Percentiles rank a stretch among this genome's conserved stretches.
Conservation (phyloP, 2,797 vertebrate genomes). For the Threskiornis aethiopicus region DNA sequence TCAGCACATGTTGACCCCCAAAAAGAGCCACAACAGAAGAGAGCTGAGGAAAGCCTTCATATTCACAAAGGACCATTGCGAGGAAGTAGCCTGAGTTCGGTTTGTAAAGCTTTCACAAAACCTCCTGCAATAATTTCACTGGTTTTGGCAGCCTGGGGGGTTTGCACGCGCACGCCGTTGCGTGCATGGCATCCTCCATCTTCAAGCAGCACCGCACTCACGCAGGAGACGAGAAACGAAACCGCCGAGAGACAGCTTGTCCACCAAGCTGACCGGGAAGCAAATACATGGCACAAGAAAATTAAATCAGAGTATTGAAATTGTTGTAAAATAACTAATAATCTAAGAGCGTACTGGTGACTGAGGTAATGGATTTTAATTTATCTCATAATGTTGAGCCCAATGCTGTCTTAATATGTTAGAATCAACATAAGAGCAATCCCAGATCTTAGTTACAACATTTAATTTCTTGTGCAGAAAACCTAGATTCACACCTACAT, state of each 20-base stretch:
- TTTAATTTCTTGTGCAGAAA: background rate
- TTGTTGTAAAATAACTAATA: background rate
- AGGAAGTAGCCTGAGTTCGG: background rate
- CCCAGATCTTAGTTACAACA: background rate
- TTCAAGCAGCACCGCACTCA: background rate
- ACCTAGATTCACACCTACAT: background rate
- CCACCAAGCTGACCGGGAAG: background rate
- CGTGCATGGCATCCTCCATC: background rate
- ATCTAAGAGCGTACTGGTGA: background rate
- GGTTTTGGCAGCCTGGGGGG: background rate
- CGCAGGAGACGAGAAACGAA: background rate
- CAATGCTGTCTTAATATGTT: background rate
- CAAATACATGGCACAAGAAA: background rate
- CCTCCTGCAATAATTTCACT: background rate
- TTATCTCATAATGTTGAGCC: background rate
- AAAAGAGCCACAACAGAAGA: background rate
- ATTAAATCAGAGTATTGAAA: background rate
- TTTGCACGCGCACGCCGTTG: background rate
- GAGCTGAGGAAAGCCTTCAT: background rate
- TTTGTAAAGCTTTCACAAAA: background rate
- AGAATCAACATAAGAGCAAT: background rate
- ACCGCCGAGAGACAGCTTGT: background rate
- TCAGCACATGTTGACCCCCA: background rate
- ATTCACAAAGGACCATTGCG: fast-evolving
- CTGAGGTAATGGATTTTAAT: conserved; percentile 32